Percentiles rank a stretch among this genome's conserved stretches.
These are phyloP conservation scores for Nebria ingens DNA, from an alignment of 1,140 invertebrate genomes.

Conservation along the genomic window DNA sequence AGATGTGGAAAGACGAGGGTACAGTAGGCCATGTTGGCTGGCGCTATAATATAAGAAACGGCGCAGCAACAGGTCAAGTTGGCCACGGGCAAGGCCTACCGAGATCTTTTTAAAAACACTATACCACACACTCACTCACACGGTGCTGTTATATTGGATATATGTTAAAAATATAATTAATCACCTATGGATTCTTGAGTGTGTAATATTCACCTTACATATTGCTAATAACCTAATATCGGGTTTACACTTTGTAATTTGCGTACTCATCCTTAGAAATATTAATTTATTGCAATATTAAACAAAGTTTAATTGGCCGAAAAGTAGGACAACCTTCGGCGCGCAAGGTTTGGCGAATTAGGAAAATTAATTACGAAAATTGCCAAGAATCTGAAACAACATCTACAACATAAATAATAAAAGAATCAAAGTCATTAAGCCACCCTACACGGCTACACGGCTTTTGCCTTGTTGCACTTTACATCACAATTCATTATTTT, in stretches of 20 bases:
- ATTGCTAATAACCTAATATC: background rate
- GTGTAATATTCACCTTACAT: background rate
- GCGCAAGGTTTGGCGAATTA: too few relatives aligned
- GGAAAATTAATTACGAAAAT: too few relatives aligned
- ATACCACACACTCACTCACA: too few relatives aligned
- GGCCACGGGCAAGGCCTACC: background rate
- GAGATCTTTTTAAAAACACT: background rate
- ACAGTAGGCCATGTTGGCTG: background rate
- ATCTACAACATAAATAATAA: too few relatives aligned
- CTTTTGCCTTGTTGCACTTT: too few relatives aligned
- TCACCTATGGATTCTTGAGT: background rate
- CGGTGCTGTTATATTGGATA: background rate
- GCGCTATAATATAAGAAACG: background rate
- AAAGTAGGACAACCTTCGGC: too few relatives aligned
- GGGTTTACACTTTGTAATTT: background rate
- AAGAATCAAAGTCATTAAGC: too few relatives aligned
- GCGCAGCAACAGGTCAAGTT: background rate
- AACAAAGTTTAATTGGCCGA: too few relatives aligned
- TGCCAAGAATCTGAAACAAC: too few relatives aligned
- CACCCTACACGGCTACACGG: too few relatives aligned
- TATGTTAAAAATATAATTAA: background rate
- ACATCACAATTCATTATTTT: too few relatives aligned
- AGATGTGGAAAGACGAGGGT: slow-evolving; percentile 6
- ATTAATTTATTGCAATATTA: too few relatives aligned
- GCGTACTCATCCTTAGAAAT: background rate